These are phyloP conservation scores for Epistrophella euchroma DNA, from an alignment of 2,888 invertebrate genomes.

Conservation along the genomic window DNA sequence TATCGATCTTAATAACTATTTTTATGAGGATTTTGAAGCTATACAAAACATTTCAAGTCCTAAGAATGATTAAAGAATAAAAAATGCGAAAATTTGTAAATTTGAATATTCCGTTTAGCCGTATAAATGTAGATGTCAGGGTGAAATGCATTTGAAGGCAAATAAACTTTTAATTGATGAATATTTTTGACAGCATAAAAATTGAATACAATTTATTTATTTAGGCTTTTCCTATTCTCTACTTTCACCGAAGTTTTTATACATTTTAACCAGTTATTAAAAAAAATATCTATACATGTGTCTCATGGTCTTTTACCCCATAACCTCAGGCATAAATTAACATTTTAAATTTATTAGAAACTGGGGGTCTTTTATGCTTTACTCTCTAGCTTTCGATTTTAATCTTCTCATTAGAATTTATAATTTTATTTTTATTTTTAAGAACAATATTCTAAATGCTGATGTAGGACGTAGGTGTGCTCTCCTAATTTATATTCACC, in stretches of 20 bases:
- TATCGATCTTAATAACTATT: not conserved
- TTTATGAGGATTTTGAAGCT: not conserved
- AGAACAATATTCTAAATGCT: not conserved
- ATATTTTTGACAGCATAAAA: not conserved
- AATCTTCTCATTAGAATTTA: conserved; percentile 4
- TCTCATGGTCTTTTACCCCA: not conserved
- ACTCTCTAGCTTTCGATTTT: not conserved
- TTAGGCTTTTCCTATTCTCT: not conserved
- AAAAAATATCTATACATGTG: too few species aligned
- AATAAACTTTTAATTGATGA: not conserved
- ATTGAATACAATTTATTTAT: not conserved
- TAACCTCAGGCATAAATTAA: not conserved
- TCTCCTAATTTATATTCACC: conserved; percentile 17
- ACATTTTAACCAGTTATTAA: not conserved
- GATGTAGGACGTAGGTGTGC: not conserved
- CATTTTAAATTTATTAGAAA: not conserved
- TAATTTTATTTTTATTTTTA: not conserved
- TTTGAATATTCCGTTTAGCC: too few species aligned
- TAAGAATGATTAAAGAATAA: too few species aligned
- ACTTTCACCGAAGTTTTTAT: not conserved
- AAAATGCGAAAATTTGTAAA: too few species aligned
- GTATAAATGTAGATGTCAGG: too few species aligned
- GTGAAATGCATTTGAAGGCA: not conserved
- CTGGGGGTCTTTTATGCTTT: not conserved
- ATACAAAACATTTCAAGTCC: too few species aligned